These are phyloP conservation scores for Ctenosaura bakeri DNA, from an alignment of 2,797 vertebrate genomes.

Conservation along the genomic window DNA sequence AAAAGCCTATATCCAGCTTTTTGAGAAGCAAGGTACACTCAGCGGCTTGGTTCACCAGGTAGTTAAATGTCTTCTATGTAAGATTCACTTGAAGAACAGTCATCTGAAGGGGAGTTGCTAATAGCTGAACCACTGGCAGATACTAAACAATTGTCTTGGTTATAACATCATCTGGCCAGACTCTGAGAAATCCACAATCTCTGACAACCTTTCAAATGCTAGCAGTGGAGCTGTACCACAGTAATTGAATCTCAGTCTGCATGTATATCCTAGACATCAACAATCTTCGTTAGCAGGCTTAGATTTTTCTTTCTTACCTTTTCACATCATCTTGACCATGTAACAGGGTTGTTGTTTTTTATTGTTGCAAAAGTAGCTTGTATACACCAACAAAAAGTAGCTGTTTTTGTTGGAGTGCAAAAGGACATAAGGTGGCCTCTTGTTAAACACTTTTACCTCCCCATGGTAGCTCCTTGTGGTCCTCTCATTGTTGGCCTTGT, in stretches of 20 bases:
- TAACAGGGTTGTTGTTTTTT: conserved; percentile 74
- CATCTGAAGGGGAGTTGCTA: not conserved
- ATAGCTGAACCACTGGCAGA: too few species aligned
- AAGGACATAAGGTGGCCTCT: conserved; percentile 90
- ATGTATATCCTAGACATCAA: conserved; percentile 91
- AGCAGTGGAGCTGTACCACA: conserved; percentile 86
- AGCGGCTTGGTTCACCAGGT: not conserved
- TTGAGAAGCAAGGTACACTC: not conserved
- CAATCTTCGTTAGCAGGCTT: conserved; percentile 86
- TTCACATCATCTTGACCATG: conserved; percentile 96
- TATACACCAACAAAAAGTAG: conserved; percentile 77
- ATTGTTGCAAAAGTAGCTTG: too few species aligned
- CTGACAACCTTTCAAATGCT: conserved; percentile 81
- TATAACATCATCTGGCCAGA: not conserved
- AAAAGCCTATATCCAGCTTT: not conserved
- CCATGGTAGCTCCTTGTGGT: conserved; percentile 87
- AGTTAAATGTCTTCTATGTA: not conserved
- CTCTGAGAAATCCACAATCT: not conserved
- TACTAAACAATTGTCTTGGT: too few species aligned
- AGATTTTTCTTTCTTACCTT: conserved; percentile 90
- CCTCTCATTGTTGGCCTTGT: conserved; percentile 96
- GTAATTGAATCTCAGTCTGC: conserved; percentile 85
- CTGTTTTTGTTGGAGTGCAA: conserved; percentile 96
- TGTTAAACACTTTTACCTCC: conserved; percentile 91
- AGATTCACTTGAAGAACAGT: not conserved